phyloP scores from a whole-genome alignment of 1,140 invertebrate genomes.

The Thaumatotibia leucotreta region DNA sequence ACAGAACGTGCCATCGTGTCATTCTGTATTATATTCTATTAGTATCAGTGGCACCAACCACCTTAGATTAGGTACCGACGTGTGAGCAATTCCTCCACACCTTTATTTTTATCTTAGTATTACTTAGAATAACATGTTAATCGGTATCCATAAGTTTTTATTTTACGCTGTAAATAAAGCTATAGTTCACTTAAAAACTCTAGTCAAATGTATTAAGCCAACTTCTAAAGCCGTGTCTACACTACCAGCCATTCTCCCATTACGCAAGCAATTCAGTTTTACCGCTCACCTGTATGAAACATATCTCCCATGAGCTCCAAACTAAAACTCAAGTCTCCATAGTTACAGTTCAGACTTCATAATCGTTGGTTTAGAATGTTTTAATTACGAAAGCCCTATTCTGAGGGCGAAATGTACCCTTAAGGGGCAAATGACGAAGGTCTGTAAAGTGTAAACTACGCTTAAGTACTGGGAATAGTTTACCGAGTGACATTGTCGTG shows the following conservation, averaged over 20 bases:
- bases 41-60: background rate
- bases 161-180: background rate
- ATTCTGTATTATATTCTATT: background rate
- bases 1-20: background rate
- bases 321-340: constrained; percentile 31
- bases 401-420: constrained; percentile 59
- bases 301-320: constrained; percentile 30
- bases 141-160: background rate
- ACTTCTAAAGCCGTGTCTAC: background rate
- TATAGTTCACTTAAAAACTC: background rate
- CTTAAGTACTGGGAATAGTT: constrained; percentile 22
- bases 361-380: constrained; percentile 65
- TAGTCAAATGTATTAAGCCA: background rate
- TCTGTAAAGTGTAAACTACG: constrained; percentile 53
- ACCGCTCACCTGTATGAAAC: constrained; percentile 1
- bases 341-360: constrained; percentile 39
- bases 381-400: constrained; percentile 66
- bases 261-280: background rate
- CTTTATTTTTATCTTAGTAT: background rate
- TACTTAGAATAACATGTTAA: background rate
- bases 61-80: background rate
- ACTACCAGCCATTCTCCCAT: background rate
- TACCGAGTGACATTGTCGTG: constrained; percentile 24
- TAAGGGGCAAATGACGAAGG: constrained; percentile 45
- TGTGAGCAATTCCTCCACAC: background rate